Base-by-base conservation (phyloP, 2,888 invertebrate species). In the Nymphalis polychloros region DNA sequence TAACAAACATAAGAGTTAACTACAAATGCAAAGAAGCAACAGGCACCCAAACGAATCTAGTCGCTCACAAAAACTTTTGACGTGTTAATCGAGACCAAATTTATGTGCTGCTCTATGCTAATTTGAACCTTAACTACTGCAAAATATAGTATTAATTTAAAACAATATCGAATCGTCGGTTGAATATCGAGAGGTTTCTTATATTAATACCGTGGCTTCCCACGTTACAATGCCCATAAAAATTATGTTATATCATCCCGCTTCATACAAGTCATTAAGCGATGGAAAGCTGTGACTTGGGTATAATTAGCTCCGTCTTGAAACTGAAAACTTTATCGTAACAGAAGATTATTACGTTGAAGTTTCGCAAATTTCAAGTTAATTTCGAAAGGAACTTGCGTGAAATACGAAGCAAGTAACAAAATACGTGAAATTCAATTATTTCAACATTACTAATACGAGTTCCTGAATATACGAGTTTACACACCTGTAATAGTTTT, bases 261-360 rank as follows among this genome's bases (percentile, higher is more conserved):
- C n/a, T 20, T 13, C 41, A 57, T 19, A 35, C 57, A 57, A 57
- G 57, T 57, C 19, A 41, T 41, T 57, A 41, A n/a, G 19, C 19
- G 57, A 19, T 7, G 41, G 35, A 19, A 57, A n/a, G 35, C 57
- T 31, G 31, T 27, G 57, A 57, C 57, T 57, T 8, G 19, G 60
- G 63, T 53, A 59, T 71, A 71, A 71, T 71, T 69, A 67, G 66
- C 67, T 60, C 53, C 57, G 50, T 60, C 63, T 64, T 46, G 59
- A 53, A 63, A 59, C 68, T 69, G 59, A 62, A 65, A 69, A 69
- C 69, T 71, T 67, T 31, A 63, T 50, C 63, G 69, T 67, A 64
- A 72, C 67, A 65, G 63, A 67, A 67, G 69, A 69, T 72, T 69
- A 69, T 72, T 69, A 72, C 69, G 64, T 64, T 67, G 59, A 57